Base-by-base conservation (phyloP, 2,888 invertebrate species). In the Stenolophus ochropezus region DNA sequence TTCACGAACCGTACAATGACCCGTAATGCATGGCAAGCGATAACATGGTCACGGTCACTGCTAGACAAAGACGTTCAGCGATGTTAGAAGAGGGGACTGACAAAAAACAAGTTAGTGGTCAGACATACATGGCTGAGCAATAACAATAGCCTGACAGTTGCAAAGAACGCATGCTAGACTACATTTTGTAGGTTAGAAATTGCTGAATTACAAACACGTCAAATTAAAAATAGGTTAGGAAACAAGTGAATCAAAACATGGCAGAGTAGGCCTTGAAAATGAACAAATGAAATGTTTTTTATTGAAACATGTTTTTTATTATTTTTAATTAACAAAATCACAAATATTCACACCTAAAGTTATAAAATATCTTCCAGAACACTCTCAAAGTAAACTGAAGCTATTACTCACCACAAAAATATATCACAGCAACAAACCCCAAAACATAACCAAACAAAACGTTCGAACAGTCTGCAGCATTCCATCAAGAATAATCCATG, bases 121-220 rank as follows among this genome's bases (percentile, higher is more conserved):
- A 18, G 74, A 25, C 74, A 53, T 53, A 51, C 74, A 74, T 74
- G 74, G 74, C 74, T 74, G 74, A 21, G 23, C 53, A 74, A 74
- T 23, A 74, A 74, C 74, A 74, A 74, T 20, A 18, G 65, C 16
- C 16, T 69, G 65, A 69, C 65, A 69, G 65, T 69, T 33, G 18
- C 65, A 33, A 14, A n/a, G 21, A 23, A 14, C 25, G 58, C 56
- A 56, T 33, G 2, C 14, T 33, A 23, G 14, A 61, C 4, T 11
- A 42, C 8, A 69, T 33, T 69, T 33, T 69, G 5, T 69, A 69
- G 65, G 65, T 69, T 33, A 69, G 56, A 21, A 51, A 20, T 56
- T 56, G 56, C 21, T 21, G 56, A 1, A 20, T 21, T 11, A 3
- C 20, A 20, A 56, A 56, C 20, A 21, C 11, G 33, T 11, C 11